These are phyloP conservation scores for Eledona agricola DNA, from an alignment of 2,888 invertebrate species.

Conservation along the genomic window DNA sequence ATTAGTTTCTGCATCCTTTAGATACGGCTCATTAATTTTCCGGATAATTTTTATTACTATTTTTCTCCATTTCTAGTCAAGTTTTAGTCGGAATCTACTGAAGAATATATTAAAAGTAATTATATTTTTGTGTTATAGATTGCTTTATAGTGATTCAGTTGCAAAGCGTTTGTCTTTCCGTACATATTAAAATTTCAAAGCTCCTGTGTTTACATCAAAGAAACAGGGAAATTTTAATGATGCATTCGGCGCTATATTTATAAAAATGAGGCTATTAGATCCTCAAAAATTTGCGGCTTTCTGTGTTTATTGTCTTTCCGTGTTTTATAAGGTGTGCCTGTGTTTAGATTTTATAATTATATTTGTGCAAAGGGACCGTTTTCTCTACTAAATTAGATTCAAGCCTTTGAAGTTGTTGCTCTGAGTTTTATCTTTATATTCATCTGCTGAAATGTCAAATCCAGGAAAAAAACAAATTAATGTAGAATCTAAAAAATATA, in stretches of 20 bases:
- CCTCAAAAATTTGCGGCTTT: too few relatives aligned
- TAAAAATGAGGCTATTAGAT: not conserved
- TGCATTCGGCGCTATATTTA: not conserved
- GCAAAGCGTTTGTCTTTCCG: not conserved
- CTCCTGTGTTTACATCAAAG: conserved; percentile 1
- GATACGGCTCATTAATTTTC: too few relatives aligned
- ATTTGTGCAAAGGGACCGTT: not conserved
- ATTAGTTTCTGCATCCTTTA: not conserved
- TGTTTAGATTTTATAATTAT: too few relatives aligned
- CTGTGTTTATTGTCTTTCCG: too few relatives aligned
- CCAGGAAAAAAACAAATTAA: too few relatives aligned
- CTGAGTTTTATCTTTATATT: conserved; percentile 2
- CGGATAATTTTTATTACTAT: too few relatives aligned
- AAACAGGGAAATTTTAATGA: conserved; percentile 5
- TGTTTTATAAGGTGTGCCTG: too few relatives aligned
- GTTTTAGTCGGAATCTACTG: too few relatives aligned
- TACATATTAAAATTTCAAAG: conserved; percentile 3
- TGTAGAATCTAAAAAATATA: conserved; percentile 6
- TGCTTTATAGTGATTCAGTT: not conserved
- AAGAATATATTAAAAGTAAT: too few relatives aligned
- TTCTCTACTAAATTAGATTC: conserved; percentile 9
- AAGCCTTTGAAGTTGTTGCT: conserved; percentile 3
- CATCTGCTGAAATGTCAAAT: conserved; percentile 2
- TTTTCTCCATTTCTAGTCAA: too few relatives aligned
- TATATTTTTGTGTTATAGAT: not conserved